Base-by-base conservation (phyloP, 2,888 invertebrate genomes). In the Coelogynopora nodosa region DNA sequence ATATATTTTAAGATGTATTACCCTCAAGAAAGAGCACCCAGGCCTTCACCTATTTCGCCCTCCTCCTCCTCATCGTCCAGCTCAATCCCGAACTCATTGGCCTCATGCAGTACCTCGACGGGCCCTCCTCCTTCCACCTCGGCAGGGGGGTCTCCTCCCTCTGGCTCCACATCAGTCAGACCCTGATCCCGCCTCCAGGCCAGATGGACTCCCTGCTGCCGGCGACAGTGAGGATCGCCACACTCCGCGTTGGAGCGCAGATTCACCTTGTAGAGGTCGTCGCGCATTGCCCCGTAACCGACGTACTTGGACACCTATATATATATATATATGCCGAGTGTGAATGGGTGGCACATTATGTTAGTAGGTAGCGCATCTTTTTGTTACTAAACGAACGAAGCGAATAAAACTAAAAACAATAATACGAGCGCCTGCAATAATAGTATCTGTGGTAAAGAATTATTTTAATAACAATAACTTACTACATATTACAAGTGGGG, bases 191-290 rank as follows among this genome's bases (percentile, higher is more conserved):
- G 29, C 18, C 31, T 18, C 26, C 49, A 30, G n/a, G 30, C 81
- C 23, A 28, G 30, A 2, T 67, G 26, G 18, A 92, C 92, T 88
- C 89, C 88, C 89, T 94, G 94, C 86, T 92, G 91, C 87, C 90
- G 88, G 18, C 88, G 87, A 91, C 99, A 99, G 90, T 94, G 93
- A 0, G 90, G 91, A 91, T 99, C 97, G 89, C 96, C 96, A 92
- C 99, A 99, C 88, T 94, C 94, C 0, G 95, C 94, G 93, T 99
- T 99, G 0, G 99, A 98, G 92, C 95, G 95, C 88, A 99, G 93
- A 0, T 93, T 93, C 96, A 97, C 96, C n/a, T 94, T 94, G 0
- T 99, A 98, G 91, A 99, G 99, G 93, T 95, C 98, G 91, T 99
- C 99, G 88, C 94, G 94, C 89, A 99, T 92, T 0, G 99, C 98